Evolutionary conservation across 2,888 invertebrate genomes (phyloP), one percentile per base, ranked within the genome.

Genomic region (Microplitis deprimator): DNA sequence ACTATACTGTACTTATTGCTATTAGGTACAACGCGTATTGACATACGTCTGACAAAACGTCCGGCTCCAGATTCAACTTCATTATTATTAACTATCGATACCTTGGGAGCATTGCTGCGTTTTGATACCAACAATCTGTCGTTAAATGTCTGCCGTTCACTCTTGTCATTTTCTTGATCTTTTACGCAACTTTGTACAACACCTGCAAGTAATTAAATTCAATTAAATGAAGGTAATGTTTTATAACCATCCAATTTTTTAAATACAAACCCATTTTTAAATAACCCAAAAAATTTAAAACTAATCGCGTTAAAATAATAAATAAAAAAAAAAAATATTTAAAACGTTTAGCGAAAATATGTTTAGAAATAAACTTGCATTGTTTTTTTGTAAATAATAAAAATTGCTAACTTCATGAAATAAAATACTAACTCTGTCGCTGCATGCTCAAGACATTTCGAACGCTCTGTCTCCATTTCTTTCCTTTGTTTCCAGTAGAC

Each of bases 381-480:
- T 50, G 50, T 8, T 50, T 8, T 50, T 50, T 50, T 50, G 13
- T 50, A 50, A 50, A 50, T 13, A 50, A 50, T 50, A 50, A 13
- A 50, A 13, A 50, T 13, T 13, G 13, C 29, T 7, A 70, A 39
- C 50, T 76, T 29, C 17, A 39, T 59, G 38, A 6, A 10, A 59
- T 61, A 10, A 13, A 77, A 69, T 13, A 61, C 59, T 85, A 86
- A 90, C 92, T 91, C 90, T 89, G 85, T 84, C 90, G 90, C 86
- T 93, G 93, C 90, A 92, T 91, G 84, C 91, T 91, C 86, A 92
- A 90, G 5, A 92, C 90, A 80, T 87, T 88, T 40, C 91, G 90
- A 13, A 92, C 91, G 87, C 92, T 93, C 77, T 91, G 89, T 39
- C 92, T 91, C 85, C 92, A 93, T 79, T 91, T 92, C 83, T 91